Conservation (phyloP, 53 echinoderm and acorn worm genomes). For the Astropecten irregularis region DNA sequence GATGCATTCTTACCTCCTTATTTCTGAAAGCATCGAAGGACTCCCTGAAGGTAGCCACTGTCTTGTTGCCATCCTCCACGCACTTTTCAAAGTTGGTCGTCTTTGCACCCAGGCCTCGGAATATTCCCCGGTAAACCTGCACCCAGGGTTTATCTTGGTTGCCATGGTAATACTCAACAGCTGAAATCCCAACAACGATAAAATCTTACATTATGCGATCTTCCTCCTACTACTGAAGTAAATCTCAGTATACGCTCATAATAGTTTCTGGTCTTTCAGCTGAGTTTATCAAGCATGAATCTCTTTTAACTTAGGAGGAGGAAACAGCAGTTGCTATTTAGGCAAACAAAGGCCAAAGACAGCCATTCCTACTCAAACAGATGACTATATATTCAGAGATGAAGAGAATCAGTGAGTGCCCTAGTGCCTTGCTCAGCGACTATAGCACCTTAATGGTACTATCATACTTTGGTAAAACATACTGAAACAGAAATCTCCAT, state of each 20-base stretch:
- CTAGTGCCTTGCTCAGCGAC: no score
- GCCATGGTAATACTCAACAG: slow-evolving; percentile 61
- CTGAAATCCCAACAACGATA: slow-evolving; percentile 19
- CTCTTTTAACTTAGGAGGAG: no score
- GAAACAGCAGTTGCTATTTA: no score
- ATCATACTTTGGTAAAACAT: no score
- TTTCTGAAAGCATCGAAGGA: slow-evolving; percentile 72
- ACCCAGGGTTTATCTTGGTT: slow-evolving; percentile 48
- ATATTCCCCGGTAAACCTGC: slow-evolving; percentile 73
- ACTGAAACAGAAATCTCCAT: no score
- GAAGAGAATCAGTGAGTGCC: no score
- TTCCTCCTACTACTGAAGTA: neutral
- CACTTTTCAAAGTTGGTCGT: slow-evolving; percentile 65
- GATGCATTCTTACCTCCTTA: slow-evolving; percentile 68
- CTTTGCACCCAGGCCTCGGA: slow-evolving; percentile 64
- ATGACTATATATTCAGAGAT: no score
- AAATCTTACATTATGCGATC: neutral
- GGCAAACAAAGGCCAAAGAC: no score
- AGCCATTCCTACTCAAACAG: no score
- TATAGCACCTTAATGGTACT: no score
- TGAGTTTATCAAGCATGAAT: no score
- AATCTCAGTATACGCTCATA: neutral
- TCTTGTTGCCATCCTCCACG: slow-evolving; percentile 65
- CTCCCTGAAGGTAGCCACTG: slow-evolving; percentile 62
- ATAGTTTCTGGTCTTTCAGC: neutral